phyloP scores from a whole-genome alignment of 2,888 invertebrate genomes.

The Scaeva pyrastri region DNA sequence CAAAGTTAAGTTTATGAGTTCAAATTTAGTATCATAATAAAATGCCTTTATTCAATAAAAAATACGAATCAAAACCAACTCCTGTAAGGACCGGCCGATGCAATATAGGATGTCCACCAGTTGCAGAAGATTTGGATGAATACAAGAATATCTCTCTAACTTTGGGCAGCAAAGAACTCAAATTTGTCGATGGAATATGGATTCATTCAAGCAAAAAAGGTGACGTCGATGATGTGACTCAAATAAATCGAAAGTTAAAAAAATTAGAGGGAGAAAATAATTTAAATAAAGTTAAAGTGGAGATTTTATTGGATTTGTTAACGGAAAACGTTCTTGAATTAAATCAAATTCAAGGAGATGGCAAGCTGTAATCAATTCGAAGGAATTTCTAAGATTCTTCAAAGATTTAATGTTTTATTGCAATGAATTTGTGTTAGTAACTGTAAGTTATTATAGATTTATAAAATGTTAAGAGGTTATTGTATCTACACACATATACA shows the following conservation, averaged over 20 bases:
- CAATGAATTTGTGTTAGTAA: no score
- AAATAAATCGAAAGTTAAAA: slow-evolving; percentile 80
- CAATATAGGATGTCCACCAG: slow-evolving; percentile 80
- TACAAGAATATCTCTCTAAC: slow-evolving; percentile 80
- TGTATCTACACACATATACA: no score
- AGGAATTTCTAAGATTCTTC: no score
- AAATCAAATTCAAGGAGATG: slow-evolving; percentile 76
- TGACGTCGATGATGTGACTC: slow-evolving; percentile 80
- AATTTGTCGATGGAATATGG: slow-evolving; percentile 83
- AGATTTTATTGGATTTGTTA: slow-evolving; percentile 82
- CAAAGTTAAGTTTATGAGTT: not conserved
- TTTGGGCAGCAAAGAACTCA: slow-evolving; percentile 82
- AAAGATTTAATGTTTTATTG: no score
- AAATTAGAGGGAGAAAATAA: slow-evolving; percentile 82
- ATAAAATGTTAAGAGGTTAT: no score
- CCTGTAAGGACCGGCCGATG: slow-evolving; percentile 80
- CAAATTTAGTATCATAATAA: slow-evolving; percentile 13
- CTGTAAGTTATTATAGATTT: no score
- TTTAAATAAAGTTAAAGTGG: slow-evolving; percentile 82
- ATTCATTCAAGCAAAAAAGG: slow-evolving; percentile 80
- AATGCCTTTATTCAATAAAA: slow-evolving; percentile 83
- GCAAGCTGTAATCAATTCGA: not conserved
- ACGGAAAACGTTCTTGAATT: slow-evolving; percentile 82
- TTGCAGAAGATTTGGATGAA: slow-evolving; percentile 82
- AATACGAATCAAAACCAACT: slow-evolving; percentile 82